Base-by-base conservation (phyloP, 2,888 invertebrate species). In the Hetaerina titia region DNA sequence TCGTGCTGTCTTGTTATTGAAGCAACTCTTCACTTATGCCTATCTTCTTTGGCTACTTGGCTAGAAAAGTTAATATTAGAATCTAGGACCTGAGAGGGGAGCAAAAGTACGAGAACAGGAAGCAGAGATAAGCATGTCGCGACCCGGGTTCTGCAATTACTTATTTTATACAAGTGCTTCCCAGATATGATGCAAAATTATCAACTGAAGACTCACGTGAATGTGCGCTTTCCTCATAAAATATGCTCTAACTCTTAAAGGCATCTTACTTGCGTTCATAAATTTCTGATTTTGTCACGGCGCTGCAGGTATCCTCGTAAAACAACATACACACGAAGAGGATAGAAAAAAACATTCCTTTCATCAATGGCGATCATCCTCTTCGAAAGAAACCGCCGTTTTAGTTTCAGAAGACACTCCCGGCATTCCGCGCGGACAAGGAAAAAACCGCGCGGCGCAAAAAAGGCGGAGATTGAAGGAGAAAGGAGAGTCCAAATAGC, bases 401-500 rank as follows among this genome's bases (percentile, higher is more conserved):
- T 63, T 90, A 31, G 58, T n/a, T 60, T 22, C 88, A 45, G 6
- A 7, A 31, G 31, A 45, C 19, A 56, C 90, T 90, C 63, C n/a
- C 60, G 15, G 63, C 31, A 90, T 90, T 63, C 90, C 90, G n/a
- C 31, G 15, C 15, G 31, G 25, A 2, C 63, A 90, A 4, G 31
- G 31, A 31, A 15, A 19, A 63, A 90, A 13, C 2, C 17, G 63
- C 8, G 15, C 7, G 17, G 7, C 11, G 22, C 8, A 15, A 19
- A 88, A 69, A 88, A 56, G 45, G 8, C 19, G 6, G 19, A 45
- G 88, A 45, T 45, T 56, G 56, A 56, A 88, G 88, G 88, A 88
- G 45, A 45, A 57, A 45, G 88, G 88, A 90, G 31, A 7, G 90
- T 69, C 69, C 69, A 69, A 69, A 69, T 63, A 60, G 58, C 90